A percentile compares a stretch with the other conserved stretches of the same genome.
phyloP scores from a whole-genome alignment of 2,888 invertebrate genomes.

The Sinohyriopsis cumingii region DNA sequence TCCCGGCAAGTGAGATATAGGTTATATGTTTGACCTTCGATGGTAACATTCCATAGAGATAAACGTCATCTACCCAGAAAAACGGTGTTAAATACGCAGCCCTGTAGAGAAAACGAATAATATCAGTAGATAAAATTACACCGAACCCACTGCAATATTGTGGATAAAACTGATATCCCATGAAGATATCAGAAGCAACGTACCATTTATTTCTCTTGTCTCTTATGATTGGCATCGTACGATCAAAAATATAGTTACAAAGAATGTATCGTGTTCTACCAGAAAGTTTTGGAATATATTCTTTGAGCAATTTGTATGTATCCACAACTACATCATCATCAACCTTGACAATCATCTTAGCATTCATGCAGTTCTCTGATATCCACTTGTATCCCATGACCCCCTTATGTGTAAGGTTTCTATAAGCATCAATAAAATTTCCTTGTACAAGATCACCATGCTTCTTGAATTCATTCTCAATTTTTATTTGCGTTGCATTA shows the following conservation, averaged over 20 bases:
- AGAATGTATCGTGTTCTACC: conserved; percentile 25
- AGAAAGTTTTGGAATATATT: conserved; percentile 19
- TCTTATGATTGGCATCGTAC: conserved; percentile 34
- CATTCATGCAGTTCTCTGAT: conserved; percentile 39
- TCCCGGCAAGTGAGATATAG: conserved; percentile 19
- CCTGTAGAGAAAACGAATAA: conserved; percentile 28
- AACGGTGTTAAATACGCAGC: conserved; percentile 30
- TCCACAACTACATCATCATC: conserved; percentile 55
- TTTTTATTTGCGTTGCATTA: conserved; percentile 17
- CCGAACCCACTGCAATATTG: conserved; percentile 35
- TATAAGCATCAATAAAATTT: conserved; percentile 49
- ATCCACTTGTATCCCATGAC: conserved; percentile 56
- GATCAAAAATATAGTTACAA: conserved; percentile 30
- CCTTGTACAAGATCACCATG: conserved; percentile 53
- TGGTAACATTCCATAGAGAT: conserved; percentile 32
- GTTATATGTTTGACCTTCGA: conserved; percentile 22
- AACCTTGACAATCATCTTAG: conserved; percentile 44
- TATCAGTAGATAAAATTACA: conserved; percentile 31
- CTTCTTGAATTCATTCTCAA: conserved; percentile 33
- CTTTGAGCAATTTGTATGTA: conserved; percentile 24
- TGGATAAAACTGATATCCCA: conserved; percentile 28
- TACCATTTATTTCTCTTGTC: conserved; percentile 30
- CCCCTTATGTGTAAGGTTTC: conserved; percentile 51
- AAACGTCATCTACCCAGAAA: conserved; percentile 40
- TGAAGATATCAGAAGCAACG: conserved; percentile 22